phyloP scores from a whole-genome alignment of 1,140 invertebrate genomes.

The Drosophila subobscura region DNA sequence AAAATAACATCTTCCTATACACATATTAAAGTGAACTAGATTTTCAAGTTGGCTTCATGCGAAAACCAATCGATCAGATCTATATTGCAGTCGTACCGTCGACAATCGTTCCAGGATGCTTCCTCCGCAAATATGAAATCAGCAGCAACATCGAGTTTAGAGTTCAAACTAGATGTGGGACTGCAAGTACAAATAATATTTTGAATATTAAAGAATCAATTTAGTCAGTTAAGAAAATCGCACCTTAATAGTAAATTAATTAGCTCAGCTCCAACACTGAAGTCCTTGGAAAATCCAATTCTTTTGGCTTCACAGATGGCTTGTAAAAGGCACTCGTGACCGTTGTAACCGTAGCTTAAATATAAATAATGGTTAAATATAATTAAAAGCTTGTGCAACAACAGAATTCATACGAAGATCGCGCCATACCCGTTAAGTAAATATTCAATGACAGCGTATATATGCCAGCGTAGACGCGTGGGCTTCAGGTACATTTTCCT shows the following conservation, averaged over 20 bases:
- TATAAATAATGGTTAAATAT: no score
- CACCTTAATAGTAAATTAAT: conserved; percentile 22
- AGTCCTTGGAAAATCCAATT: conserved; percentile 2
- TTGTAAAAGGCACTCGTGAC: conserved; percentile 16
- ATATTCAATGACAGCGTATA: conserved; percentile 60
- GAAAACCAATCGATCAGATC: conserved; percentile 13
- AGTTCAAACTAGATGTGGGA: conserved; percentile 25
- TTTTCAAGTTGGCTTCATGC: background rate
- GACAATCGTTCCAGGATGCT: background rate
- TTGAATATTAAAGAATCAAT: background rate
- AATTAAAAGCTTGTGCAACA: no score
- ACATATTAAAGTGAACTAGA: background rate
- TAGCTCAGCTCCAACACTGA: conserved; percentile 9
- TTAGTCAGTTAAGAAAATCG: background rate
- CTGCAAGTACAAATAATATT: background rate
- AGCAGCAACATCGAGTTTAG: background rate
- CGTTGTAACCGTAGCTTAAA: conserved; percentile 13
- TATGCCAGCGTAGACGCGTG: conserved; percentile 53
- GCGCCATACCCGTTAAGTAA: conserved; percentile 51
- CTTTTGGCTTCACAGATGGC: conserved; percentile 14
- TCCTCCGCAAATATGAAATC: conserved; percentile 17
- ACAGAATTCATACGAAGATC: no score
- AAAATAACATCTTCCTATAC: no score
- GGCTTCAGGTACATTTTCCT: conserved; percentile 17
- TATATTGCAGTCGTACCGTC: conserved; percentile 19